Evolutionary conservation across 1,140 invertebrate genomes (phyloP), one percentile per base, ranked within the genome.

Genomic region (Drosophila saltans): DNA sequence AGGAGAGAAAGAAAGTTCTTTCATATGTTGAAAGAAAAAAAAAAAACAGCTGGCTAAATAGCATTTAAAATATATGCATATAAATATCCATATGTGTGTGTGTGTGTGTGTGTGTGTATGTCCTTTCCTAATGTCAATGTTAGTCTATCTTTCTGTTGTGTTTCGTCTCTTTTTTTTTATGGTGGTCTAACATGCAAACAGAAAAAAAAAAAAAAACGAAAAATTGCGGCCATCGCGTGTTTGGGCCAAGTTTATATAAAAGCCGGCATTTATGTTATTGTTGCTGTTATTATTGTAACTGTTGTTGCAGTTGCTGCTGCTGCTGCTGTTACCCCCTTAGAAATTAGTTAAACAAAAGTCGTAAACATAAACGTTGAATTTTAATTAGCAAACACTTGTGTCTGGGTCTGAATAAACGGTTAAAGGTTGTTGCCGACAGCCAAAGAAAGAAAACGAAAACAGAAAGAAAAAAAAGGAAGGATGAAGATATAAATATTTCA

Each of bases 221-320:
- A 71, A 81, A 81, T 84, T 78, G 81, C 78, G 70, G 74, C 68
- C 81, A 81, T 84, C 81, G 78, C 81, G 81, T 84, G 81, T 62
- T 67, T 66, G n/a, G n/a, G 67, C 65, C 65, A 81, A 72, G 78
- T 85, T 81, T 81, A 69, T 45, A 78, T 61, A 61, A 71, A 72
- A 41, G 60, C 26, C 75, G 65, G 63, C 65, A 61, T 65, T 73
- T 59, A 43, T 45, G 62, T 57, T 61, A 48, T 33, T 56, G 26
- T 52, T 30, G 36, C 55, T 55, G 69, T 75, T 57, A 30, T 28
- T 45, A 52, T 69, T 68, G 59, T 52, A 69, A 41, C 66, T 66
- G 57, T 30, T 58, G 30, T 56, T 43, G 40, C 61, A 41, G 70
- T 76, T 55, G 26, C 24, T 41, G 56, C 64, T 66, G 60, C 41